Percentiles rank a stretch among this genome's conserved stretches.
Evolutionary conservation across 2,113 vertebrate genomes (phyloP).

Genomic region (Thymallus thymallus): DNA sequence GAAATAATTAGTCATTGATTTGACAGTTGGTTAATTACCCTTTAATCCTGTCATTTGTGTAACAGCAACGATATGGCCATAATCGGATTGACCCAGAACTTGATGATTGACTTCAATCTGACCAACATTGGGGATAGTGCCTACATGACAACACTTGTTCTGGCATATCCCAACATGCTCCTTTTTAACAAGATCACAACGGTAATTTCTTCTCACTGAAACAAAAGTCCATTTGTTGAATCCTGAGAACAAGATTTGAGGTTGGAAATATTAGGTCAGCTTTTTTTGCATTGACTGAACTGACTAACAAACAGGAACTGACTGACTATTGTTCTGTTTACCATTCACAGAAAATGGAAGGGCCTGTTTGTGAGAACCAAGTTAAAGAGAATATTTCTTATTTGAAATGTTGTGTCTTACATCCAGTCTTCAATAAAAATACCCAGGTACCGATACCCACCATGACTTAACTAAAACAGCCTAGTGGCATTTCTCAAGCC

Average conservation of each 20-base stretch:
- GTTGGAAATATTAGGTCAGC: background rate
- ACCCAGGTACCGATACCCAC: constrained; percentile 23
- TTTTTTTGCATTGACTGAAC: background rate
- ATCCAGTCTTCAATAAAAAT: constrained; percentile 35
- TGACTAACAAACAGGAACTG: background rate
- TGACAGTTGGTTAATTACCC: background rate
- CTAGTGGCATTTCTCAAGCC: background rate
- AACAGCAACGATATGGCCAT: constrained; percentile 24
- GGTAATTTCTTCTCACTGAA: constrained; percentile 29
- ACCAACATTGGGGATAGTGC: constrained; percentile 36
- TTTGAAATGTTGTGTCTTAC: constrained; percentile 39
- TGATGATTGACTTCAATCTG: constrained; percentile 42
- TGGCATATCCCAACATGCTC: constrained; percentile 48
- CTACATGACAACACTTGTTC: constrained; percentile 44
- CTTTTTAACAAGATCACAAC: constrained; percentile 17
- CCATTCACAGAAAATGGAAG: constrained; percentile 31
- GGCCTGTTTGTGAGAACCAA: constrained; percentile 28
- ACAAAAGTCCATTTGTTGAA: background rate
- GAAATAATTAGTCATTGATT: background rate
- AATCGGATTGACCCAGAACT: constrained; percentile 38
- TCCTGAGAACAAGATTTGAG: background rate
- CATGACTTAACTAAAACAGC: background rate
- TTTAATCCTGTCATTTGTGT: background rate
- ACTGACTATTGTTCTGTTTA: background rate
- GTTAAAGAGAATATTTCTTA: constrained; percentile 6